phyloP scores from a whole-genome alignment of 2,888 invertebrate species.

The Paralinhomoeus sp. region DNA sequence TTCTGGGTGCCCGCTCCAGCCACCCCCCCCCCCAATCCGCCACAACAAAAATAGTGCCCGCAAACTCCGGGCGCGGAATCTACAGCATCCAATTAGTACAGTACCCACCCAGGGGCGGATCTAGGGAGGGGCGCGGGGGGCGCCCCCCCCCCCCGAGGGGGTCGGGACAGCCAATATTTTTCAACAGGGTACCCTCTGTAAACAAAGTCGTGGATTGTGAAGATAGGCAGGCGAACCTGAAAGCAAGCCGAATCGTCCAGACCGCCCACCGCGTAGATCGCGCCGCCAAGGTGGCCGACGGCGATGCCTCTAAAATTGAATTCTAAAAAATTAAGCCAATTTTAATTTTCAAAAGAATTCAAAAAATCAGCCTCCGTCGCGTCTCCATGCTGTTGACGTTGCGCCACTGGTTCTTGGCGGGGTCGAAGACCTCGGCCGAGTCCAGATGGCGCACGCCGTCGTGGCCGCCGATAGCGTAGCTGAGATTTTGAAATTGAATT shows the following conservation, averaged over 20 bases:
- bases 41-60: too few relatives aligned
- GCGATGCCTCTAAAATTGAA: slow-evolving; percentile 30
- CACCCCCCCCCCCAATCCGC: neutral
- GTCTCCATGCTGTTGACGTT: slow-evolving; percentile 13
- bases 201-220: too few relatives aligned
- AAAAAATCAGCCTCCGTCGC: neutral
- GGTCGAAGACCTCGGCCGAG: slow-evolving; percentile 30
- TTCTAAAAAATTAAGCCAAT: neutral
- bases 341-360: neutral
- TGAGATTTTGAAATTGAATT: too few relatives aligned
- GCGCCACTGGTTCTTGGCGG: slow-evolving; percentile 27
- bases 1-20: neutral
- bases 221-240: slow-evolving; percentile 14
- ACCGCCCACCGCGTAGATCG: slow-evolving; percentile 33
- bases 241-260: slow-evolving; percentile 32
- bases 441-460: slow-evolving; percentile 31
- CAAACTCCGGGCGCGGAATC: too few relatives aligned
- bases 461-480: slow-evolving; percentile 34
- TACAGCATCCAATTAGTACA: too few relatives aligned
- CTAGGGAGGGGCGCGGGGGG: too few relatives aligned
- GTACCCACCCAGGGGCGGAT: too few relatives aligned
- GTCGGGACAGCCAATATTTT: too few relatives aligned
- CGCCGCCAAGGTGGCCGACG: slow-evolving; percentile 30
- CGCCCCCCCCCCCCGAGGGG: too few relatives aligned
- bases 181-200: too few relatives aligned